Conservation (phyloP, 2,113 vertebrate species). For the Aleadryas rufinucha region DNA sequence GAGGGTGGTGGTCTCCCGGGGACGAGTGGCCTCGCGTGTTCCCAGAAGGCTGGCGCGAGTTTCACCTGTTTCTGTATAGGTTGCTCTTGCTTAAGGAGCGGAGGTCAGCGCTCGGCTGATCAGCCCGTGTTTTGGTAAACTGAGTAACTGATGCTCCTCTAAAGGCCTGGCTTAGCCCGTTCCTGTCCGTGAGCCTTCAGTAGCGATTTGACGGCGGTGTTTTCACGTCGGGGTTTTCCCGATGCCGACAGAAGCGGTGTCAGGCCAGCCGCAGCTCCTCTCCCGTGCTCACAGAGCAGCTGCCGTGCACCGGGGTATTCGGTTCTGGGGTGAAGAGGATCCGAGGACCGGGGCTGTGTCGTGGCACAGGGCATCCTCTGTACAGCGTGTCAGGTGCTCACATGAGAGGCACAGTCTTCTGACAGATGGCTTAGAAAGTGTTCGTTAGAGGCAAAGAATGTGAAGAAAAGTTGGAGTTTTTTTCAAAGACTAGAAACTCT, state of each 20-base stretch:
- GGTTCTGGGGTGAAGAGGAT: neutral
- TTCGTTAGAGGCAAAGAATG: neutral
- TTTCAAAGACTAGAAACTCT: neutral
- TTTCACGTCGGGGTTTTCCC: neutral
- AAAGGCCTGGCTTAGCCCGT: accelerated
- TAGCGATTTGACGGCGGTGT: neutral
- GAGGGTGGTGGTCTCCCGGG: neutral
- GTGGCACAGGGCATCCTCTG: accelerated
- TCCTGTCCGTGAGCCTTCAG: accelerated
- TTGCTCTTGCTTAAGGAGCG: neutral
- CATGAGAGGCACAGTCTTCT: accelerated
- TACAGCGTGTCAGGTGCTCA: accelerated
- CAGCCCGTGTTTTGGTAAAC: neutral
- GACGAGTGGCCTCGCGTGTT: accelerated
- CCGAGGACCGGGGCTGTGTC: neutral
- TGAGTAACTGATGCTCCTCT: accelerated
- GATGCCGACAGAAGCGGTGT: accelerated
- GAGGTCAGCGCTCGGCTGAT: accelerated
- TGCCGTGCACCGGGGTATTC: neutral
- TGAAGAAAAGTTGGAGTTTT: neutral
- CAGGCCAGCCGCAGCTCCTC: neutral
- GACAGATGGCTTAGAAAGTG: accelerated
- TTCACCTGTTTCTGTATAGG: accelerated
- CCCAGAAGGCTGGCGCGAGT: accelerated
- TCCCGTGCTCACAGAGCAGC: accelerated